phyloP scores from a whole-genome alignment of 2,113 vertebrate species.

The Urocolius indicus region DNA sequence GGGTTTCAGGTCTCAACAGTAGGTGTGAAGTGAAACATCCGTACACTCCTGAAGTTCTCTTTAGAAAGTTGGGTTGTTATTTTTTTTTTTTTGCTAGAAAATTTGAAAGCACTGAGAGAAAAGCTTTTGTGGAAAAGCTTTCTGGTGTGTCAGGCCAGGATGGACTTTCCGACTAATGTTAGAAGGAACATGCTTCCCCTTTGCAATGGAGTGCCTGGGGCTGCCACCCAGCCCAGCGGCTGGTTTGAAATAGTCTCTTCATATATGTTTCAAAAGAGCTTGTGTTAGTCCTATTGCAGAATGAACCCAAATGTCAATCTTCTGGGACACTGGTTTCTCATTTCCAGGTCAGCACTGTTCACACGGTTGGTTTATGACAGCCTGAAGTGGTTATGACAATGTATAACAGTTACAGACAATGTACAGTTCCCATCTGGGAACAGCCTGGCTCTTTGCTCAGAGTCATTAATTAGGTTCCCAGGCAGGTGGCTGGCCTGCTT shows the following conservation, averaged over 20 bases:
- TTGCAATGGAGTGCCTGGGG: not conserved
- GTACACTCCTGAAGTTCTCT: not conserved
- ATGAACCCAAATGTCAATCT: conserved; percentile 46
- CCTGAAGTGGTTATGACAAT: conserved; percentile 5
- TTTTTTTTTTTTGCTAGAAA: not conserved
- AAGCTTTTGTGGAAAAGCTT: not conserved
- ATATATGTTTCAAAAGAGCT: not conserved
- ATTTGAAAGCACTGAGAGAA: not conserved
- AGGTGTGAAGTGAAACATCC: not conserved
- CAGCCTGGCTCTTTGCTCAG: conserved; percentile 25
- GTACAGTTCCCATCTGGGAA: conserved; percentile 33
- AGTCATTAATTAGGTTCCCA: conserved; percentile 13
- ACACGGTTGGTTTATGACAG: conserved; percentile 51
- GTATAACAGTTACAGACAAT: conserved; percentile 3
- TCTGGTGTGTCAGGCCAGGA: not conserved
- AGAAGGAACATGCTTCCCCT: not conserved
- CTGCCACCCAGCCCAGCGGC: not conserved
- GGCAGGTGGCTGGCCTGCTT: not conserved
- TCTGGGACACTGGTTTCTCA: conserved; percentile 26
- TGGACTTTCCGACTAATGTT: not conserved
- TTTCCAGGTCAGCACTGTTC: conserved; percentile 45
- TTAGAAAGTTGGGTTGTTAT: not conserved
- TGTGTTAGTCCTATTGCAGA: not conserved
- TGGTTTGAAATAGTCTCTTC: conserved; percentile 1
- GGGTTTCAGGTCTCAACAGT: not conserved